Evolutionary conservation across 2,888 invertebrate species (phyloP).

Genomic region (Leptopterna dolabrata): DNA sequence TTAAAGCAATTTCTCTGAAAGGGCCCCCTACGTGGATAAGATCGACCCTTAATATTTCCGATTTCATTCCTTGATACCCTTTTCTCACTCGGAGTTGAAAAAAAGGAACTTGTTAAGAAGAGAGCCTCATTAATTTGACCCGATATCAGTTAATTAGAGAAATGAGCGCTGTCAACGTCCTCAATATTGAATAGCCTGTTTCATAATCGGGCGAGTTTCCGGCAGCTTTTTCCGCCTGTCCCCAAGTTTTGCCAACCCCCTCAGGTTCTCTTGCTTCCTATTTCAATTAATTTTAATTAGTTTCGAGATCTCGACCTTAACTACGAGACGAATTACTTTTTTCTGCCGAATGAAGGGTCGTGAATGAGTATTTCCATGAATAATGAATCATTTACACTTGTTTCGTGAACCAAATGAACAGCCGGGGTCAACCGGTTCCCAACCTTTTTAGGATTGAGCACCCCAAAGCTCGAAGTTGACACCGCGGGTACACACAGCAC

Average conservation of each 20-base stretch:
- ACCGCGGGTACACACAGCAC: too few species aligned
- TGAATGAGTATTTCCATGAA: neutral
- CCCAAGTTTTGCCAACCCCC: conserved; percentile 30
- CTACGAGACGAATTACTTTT: neutral
- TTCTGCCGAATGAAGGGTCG: neutral
- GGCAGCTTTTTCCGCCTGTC: conserved; percentile 38
- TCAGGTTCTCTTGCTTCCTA: conserved; percentile 14
- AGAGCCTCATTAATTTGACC: conserved; percentile 49
- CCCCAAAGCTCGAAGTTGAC: too few species aligned
- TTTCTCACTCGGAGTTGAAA: neutral
- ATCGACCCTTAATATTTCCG: conserved; percentile 21
- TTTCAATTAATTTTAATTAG: conserved; percentile 51
- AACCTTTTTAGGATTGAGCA: too few species aligned
- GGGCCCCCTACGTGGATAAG: neutral
- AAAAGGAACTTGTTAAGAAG: conserved; percentile 36
- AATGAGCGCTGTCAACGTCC: conserved; percentile 43
- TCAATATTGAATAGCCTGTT: conserved; percentile 46
- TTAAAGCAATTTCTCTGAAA: neutral
- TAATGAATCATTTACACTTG: neutral
- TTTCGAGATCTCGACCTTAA: conserved; percentile 20
- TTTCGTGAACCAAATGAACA: neutral
- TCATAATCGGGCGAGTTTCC: conserved; percentile 35
- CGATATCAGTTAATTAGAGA: conserved; percentile 52
- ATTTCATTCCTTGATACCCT: conserved; percentile 1
- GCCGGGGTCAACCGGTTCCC: neutral